These are phyloP conservation scores for Chromis chromis DNA, from an alignment of 2,797 vertebrate genomes.

Conservation along the genomic window DNA sequence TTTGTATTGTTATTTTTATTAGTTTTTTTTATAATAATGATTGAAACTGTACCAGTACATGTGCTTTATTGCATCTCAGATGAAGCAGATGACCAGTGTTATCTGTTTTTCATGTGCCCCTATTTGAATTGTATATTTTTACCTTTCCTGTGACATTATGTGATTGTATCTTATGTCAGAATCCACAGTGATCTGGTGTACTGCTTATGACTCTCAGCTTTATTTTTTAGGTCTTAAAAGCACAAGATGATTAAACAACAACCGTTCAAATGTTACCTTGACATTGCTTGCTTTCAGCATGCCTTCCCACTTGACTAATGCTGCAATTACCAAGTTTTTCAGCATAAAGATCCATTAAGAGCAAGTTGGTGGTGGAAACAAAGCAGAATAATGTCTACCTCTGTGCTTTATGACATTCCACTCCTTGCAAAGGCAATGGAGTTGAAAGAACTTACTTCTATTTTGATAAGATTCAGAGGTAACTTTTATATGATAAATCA, in stretches of 20 bases:
- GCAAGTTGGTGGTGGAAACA: constrained; percentile 51
- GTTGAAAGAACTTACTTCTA: background rate
- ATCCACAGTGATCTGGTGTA: background rate
- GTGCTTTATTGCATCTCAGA: background rate
- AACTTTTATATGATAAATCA: constrained; percentile 30
- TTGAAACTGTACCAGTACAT: background rate
- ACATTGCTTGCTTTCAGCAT: constrained; percentile 58
- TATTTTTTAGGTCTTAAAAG: constrained; percentile 31
- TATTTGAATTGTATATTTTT: background rate
- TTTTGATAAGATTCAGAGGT: constrained; percentile 22
- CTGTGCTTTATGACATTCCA: constrained; percentile 15
- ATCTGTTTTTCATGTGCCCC: background rate
- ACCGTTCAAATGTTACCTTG: constrained; percentile 59
- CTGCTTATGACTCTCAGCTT: background rate
- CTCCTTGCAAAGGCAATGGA: background rate
- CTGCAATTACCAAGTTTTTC: constrained; percentile 61
- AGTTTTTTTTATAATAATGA: background rate
- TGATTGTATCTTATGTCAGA: background rate
- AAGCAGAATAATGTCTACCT: constrained; percentile 42
- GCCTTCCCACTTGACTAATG: constrained; percentile 36
- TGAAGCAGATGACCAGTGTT: constrained; percentile 1
- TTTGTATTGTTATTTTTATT: background rate
- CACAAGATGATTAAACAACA: constrained; percentile 38
- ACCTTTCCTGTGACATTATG: background rate
- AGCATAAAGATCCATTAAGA: constrained; percentile 55